Evolutionary conservation across 1,140 invertebrate species (phyloP).

Genomic region (Cydia pomonella): DNA sequence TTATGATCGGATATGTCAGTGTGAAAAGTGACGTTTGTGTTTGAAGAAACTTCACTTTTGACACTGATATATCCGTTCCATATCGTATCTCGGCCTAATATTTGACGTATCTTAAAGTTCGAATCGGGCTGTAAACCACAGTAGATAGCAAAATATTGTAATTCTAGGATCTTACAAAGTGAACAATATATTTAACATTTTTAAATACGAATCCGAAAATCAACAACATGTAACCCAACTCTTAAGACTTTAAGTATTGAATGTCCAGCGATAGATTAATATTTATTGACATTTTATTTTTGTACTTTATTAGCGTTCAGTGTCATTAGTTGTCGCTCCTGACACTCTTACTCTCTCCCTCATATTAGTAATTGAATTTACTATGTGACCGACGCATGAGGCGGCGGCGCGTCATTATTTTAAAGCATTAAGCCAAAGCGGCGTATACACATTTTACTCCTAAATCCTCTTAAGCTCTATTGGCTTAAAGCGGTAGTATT

Average conservation of each 20-base stretch:
- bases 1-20: too few relatives aligned
- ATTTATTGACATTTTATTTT: slow-evolving; percentile 70
- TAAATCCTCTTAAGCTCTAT: slow-evolving; percentile 16
- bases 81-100: too few relatives aligned
- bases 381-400: slow-evolving; percentile 51
- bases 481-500: background rate
- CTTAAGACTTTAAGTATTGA: slow-evolving; percentile 48
- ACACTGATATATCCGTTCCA: too few relatives aligned
- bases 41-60: too few relatives aligned
- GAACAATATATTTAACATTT: background rate
- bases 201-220: background rate
- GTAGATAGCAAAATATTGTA: too few relatives aligned
- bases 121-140: too few relatives aligned
- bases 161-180: too few relatives aligned
- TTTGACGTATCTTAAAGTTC: too few relatives aligned
- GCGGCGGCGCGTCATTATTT: slow-evolving; percentile 46
- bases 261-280: slow-evolving; percentile 67
- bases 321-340: slow-evolving; percentile 69
- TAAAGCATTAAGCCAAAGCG: slow-evolving; percentile 1
- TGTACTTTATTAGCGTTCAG: slow-evolving; percentile 70
- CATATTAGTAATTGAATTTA: slow-evolving; percentile 70
- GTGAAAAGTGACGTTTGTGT: too few relatives aligned
- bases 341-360: slow-evolving; percentile 50
- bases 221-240: slow-evolving; percentile 54
- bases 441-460: background rate